Conservation (phyloP, 1,140 invertebrate species). For the Diuraphis noxia region DNA sequence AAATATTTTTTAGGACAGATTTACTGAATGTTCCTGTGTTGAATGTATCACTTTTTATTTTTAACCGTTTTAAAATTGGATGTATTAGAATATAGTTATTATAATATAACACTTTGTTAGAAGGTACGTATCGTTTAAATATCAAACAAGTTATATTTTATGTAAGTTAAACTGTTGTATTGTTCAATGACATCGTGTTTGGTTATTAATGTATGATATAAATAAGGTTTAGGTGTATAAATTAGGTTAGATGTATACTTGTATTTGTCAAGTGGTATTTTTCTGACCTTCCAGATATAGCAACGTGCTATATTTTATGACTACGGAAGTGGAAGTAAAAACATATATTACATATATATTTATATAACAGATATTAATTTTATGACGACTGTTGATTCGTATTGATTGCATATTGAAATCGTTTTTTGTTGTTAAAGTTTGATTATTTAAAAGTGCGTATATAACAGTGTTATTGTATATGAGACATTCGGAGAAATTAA, state of each 20-base stretch:
- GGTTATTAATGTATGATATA: neutral
- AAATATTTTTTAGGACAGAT: too few relatives aligned
- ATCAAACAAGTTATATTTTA: neutral
- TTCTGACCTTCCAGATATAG: neutral
- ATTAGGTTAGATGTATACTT: neutral
- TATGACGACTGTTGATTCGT: neutral
- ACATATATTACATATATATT: too few relatives aligned
- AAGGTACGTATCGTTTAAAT: neutral
- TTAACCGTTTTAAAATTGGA: neutral
- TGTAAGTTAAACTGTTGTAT: neutral
- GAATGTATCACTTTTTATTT: too few relatives aligned
- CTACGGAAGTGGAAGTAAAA: neutral
- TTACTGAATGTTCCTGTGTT: too few relatives aligned
- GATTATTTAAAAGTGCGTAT: neutral
- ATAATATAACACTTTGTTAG: neutral
- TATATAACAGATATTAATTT: neutral
- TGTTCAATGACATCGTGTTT: neutral
- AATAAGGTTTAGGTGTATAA: too few relatives aligned
- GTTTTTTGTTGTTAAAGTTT: neutral
- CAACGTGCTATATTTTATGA: neutral
- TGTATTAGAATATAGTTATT: neutral
- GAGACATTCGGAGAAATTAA: neutral
- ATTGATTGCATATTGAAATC: slow-evolving; percentile 18
- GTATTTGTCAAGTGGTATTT: neutral
- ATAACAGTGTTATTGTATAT: neutral